Conservation (phyloP, 1,140 invertebrate genomes). For the Zelostemma sp. region DNA sequence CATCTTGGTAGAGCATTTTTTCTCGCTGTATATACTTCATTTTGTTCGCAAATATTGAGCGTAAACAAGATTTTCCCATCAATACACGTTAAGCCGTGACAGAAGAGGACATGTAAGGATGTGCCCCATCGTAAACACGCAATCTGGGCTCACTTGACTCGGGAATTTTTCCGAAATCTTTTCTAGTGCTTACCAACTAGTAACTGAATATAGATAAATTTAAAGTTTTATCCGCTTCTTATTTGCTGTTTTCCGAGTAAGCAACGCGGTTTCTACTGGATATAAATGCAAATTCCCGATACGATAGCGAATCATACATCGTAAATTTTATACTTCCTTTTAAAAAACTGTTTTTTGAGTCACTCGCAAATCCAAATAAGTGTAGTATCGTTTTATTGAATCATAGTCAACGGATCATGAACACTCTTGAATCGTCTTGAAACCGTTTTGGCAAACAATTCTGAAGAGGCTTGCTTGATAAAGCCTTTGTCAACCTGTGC, state of each 20-base stretch:
- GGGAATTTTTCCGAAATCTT: no score
- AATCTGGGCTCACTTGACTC: no score
- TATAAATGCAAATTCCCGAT: no score
- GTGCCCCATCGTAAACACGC: no score
- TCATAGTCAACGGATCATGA: neutral
- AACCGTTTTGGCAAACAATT: neutral
- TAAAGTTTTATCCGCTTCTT: no score
- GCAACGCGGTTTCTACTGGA: no score
- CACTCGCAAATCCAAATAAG: no score
- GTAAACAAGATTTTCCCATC: neutral
- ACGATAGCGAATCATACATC: no score
- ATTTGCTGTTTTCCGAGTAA: no score
- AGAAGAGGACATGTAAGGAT: neutral
- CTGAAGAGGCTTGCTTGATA: neutral
- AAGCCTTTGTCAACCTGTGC: neutral
- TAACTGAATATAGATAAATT: neutral
- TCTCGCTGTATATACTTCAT: neutral
- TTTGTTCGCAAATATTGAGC: neutral
- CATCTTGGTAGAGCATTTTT: neutral
- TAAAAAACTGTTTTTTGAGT: neutral
- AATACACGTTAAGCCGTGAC: neutral
- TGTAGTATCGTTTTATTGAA: no score
- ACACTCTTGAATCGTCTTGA: neutral
- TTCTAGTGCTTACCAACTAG: no score
- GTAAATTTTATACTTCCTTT: no score